Evolutionary conservation across 2,113 vertebrate genomes (phyloP).

Genomic region (Hyaena hyaena): DNA sequence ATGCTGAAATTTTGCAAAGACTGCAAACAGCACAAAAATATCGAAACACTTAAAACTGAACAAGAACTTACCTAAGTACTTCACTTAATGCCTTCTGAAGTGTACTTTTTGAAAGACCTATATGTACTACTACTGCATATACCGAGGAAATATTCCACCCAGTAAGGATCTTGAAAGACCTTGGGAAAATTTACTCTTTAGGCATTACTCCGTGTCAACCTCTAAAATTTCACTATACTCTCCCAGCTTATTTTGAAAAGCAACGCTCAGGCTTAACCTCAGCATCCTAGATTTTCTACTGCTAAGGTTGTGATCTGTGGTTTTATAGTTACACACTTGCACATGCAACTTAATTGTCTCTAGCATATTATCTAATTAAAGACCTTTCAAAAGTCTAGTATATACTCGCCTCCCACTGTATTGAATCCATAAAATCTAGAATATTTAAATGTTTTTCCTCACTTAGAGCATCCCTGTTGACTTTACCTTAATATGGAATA

Average conservation of each 20-base stretch:
- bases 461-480: not conserved
- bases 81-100: not conserved
- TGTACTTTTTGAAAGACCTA: not conserved
- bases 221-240: not conserved
- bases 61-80: not conserved
- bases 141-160: not conserved
- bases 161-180: not conserved
- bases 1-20: not conserved
- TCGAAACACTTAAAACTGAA: not conserved
- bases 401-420: not conserved
- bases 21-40: not conserved
- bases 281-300: not conserved
- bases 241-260: not conserved
- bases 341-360: not conserved
- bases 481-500: not conserved
- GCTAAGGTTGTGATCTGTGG: not conserved
- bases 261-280: not conserved
- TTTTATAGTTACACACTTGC: not conserved
- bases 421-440: not conserved
- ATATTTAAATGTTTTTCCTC: not conserved
- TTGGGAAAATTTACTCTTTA: not conserved
- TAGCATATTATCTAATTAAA: constrained; percentile 9
- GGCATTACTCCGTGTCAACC: not conserved
- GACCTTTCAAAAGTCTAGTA: not conserved
- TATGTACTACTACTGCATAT: not conserved